Base-by-base conservation (phyloP, 2,888 invertebrate genomes). In the Microctonus aethiopoides region DNA sequence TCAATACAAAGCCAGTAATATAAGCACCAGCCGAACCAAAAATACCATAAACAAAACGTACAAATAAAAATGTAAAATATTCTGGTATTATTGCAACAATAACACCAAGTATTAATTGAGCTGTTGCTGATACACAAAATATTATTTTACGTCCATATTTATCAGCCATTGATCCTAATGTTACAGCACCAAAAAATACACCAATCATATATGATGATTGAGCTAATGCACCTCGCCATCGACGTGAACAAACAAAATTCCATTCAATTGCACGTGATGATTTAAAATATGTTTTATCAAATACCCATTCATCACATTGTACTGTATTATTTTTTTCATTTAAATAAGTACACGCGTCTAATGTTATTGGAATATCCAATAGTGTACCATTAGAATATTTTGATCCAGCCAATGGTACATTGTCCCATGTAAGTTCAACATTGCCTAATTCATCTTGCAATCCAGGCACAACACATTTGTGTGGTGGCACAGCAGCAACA, bases 141-240 rank as follows among this genome's bases (percentile, higher is more conserved):
- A 95, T 91, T 0, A 91, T 91, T 86, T 94, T 95, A 34, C 95
- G 89, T 29, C 95, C 95, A 73, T 93, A 90, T 86, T 91, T 93
- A 80, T 95, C 95, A 1, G 95, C 95, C 79, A 95, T 86, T 67
- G 92, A 91, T 11, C 95, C 95, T 26, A 95, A 88, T 0, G 91
- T 89, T 0, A 95, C 91, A 0, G 95, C 94, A 0, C 95, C 95
- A 0, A 91, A 88, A 75, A 95, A 92, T 4, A 94, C 94, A 7
- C 95, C 95, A 80, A 95, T 89, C 95, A 96, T 95, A 83, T 92
- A 94, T 56, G 89, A 82, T 4, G 93, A 91, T 83, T 95, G 95
- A 0, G 94, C 92, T 22, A 94, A 84, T 1, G 95, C 92, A 1
- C 94, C 93, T 91, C 92, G 92, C 95, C 95, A 95, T 74, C 94